A percentile compares a stretch with the other conserved stretches of the same genome.
These are phyloP conservation scores for Calcarius lapponicus DNA, from an alignment of 2,797 vertebrate genomes.

Conservation along the genomic window DNA sequence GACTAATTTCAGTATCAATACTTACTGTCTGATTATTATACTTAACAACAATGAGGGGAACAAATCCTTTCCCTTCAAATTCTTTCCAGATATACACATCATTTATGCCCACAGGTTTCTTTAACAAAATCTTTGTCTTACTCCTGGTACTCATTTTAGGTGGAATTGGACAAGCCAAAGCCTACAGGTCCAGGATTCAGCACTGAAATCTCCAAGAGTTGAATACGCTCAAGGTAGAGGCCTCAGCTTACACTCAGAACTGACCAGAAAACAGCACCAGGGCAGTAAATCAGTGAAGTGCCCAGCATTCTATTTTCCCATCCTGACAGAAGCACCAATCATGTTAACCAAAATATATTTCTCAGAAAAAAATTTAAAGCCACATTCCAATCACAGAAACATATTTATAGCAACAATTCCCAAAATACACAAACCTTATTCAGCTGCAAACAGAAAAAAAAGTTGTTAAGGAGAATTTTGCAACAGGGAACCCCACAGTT, in stretches of 20 bases:
- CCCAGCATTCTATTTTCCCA: neutral
- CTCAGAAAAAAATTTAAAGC: neutral
- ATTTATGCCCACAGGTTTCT: neutral
- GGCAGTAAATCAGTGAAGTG: neutral
- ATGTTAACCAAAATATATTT: neutral
- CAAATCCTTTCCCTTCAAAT: neutral
- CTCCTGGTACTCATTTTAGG: neutral
- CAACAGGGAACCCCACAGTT: neutral
- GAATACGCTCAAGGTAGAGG: neutral
- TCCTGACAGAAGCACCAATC: neutral
- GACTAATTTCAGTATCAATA: neutral
- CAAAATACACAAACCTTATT: slow-evolving; percentile 34
- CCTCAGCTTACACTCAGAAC: neutral
- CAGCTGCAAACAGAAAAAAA: slow-evolving; percentile 6
- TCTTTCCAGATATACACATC: neutral
- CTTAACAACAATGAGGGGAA: neutral
- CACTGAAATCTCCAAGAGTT: neutral
- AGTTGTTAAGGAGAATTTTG: neutral
- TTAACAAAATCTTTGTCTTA: neutral
- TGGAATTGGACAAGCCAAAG: neutral
- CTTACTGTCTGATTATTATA: neutral
- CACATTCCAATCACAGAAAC: neutral
- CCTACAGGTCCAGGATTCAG: neutral
- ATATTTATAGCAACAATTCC: slow-evolving; percentile 33
- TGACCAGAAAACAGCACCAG: neutral